phyloP scores from a whole-genome alignment of 2,888 invertebrate genomes.

The Nematopogon swammerdamellus region DNA sequence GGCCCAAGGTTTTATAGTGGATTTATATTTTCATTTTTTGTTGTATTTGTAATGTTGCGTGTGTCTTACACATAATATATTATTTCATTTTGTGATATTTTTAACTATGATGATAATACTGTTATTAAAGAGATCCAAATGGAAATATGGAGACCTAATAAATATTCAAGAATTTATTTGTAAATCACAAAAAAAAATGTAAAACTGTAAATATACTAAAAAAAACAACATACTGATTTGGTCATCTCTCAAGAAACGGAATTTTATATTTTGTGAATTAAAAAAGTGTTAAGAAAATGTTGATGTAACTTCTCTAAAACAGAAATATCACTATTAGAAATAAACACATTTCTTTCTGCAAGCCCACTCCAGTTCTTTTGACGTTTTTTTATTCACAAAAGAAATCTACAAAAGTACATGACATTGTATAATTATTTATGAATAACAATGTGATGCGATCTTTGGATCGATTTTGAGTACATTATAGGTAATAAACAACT shows the following conservation, averaged over 20 bases:
- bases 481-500: conserved; percentile 72
- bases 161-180: conserved; percentile 59
- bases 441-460: conserved; percentile 72
- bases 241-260: conserved; percentile 41
- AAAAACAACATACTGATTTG: conserved; percentile 49
- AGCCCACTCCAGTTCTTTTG: neutral
- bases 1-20: conserved; percentile 55
- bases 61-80: conserved; percentile 59
- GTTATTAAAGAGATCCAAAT: conserved; percentile 50
- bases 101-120: conserved; percentile 59
- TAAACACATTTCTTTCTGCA: neutral
- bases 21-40: conserved; percentile 54
- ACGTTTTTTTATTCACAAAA: conserved; percentile 53
- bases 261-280: neutral
- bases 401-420: conserved; percentile 56
- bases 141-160: conserved; percentile 57
- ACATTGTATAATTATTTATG: conserved; percentile 60
- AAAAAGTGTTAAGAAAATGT: neutral
- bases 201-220: conserved; percentile 58
- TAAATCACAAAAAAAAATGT: conserved; percentile 57
- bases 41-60: conserved; percentile 58
- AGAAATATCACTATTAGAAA: neutral
- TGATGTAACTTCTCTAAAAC: neutral
- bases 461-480: conserved; percentile 72
- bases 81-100: conserved; percentile 59